phyloP scores from a whole-genome alignment of 2,888 invertebrate genomes.

The Rhogogaster chlorosoma region DNA sequence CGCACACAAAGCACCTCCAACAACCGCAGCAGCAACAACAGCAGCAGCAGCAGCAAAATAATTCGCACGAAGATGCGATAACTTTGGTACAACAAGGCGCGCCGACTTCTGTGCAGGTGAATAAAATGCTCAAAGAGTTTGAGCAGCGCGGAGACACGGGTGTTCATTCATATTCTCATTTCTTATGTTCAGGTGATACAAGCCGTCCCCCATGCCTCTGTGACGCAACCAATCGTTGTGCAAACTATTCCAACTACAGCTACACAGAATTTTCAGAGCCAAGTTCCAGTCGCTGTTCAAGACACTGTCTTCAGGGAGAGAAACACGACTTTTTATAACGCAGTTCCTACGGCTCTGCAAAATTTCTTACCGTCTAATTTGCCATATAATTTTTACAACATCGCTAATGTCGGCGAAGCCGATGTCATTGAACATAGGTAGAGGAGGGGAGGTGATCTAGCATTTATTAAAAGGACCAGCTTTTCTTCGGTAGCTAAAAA shows the following conservation, averaged over 20 bases:
- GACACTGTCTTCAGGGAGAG: constrained; percentile 67
- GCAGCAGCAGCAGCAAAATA: constrained; percentile 56
- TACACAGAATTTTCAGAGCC: constrained; percentile 69
- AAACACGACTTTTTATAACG: constrained; percentile 70
- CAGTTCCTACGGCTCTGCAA: constrained; percentile 69
- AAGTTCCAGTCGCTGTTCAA: constrained; percentile 57
- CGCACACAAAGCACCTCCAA: constrained; percentile 75
- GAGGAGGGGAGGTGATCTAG: constrained; percentile 37
- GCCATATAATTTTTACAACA: constrained; percentile 75
- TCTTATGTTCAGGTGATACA: constrained; percentile 68
- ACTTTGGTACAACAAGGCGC: constrained; percentile 7
- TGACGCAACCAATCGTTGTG: constrained; percentile 72
- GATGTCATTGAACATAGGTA: constrained; percentile 72
- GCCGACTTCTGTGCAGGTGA: constrained; percentile 39
- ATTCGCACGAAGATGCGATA: constrained; percentile 54
- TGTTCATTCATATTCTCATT: background rate
- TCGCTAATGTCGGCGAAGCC: constrained; percentile 70
- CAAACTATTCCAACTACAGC: constrained; percentile 70
- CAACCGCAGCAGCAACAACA: constrained; percentile 65
- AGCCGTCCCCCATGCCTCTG: constrained; percentile 67
- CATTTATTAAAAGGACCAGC: background rate
- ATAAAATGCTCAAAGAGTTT: background rate
- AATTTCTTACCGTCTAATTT: constrained; percentile 72
- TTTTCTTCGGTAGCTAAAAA: background rate
- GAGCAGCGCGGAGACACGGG: background rate